Percentiles rank a stretch among this genome's conserved stretches.
phyloP scores from a whole-genome alignment of 2,113 vertebrate species.

The Tupaia tana region DNA sequence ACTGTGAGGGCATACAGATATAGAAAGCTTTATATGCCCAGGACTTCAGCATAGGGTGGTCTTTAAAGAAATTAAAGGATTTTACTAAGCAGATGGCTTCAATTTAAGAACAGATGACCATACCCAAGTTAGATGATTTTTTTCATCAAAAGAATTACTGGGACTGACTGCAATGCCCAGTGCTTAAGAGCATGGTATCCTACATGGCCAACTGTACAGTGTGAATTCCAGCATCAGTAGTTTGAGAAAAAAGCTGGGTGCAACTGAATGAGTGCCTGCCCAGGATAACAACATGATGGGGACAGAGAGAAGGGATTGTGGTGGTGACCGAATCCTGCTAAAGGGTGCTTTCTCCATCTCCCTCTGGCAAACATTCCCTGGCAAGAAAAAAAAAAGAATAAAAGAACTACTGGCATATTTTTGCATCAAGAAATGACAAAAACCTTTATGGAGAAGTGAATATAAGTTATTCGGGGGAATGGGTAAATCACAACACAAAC shows the following conservation, averaged over 20 bases:
- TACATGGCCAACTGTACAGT: too few species aligned
- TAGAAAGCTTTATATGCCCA: background rate
- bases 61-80: background rate
- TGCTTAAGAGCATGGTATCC: too few species aligned
- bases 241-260: too few species aligned
- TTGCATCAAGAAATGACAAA: background rate
- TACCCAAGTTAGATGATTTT: background rate
- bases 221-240: too few species aligned
- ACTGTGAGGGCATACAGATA: background rate
- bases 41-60: background rate
- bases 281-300: too few species aligned
- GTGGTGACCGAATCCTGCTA: too few species aligned
- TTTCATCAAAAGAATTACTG: background rate
- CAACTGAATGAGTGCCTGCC: too few species aligned
- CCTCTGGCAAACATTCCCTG: too few species aligned
- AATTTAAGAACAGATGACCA: background rate
- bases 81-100: slow-evolving; percentile 26
- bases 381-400: too few species aligned
- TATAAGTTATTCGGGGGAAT: background rate
- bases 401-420: background rate
- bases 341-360: too few species aligned
- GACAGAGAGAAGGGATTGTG: too few species aligned
- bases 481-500: background rate
- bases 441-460: slow-evolving; percentile 19
- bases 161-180: too few species aligned